Base-by-base conservation (phyloP, 1,140 invertebrate genomes). In the Pectinophora gossypiella region DNA sequence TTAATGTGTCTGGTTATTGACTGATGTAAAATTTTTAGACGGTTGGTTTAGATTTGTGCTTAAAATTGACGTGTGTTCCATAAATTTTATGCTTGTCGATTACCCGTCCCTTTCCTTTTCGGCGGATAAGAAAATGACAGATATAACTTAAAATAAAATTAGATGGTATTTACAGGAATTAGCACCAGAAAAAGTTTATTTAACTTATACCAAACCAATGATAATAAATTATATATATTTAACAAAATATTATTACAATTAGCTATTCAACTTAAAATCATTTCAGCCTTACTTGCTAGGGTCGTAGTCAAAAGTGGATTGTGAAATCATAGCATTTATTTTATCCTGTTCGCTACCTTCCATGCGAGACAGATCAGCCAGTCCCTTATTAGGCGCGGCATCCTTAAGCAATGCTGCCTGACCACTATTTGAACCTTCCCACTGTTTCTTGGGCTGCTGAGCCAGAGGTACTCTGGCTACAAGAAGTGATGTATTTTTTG, bases 401-500 rank as follows among this genome's bases (percentile, higher is more conserved):
- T 89, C 76, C 85, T 87, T 72, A 55, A 76, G 65, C 59, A 82
- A 51, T 66, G 75, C 52, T 62, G 82, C 65, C 54, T 69, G 68
- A 57, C 61, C 71, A 61, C 49, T 69, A 63, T 68, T 72, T 56
- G 86, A 56, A 43, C 89, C 89, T 83, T 93, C 92, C 93, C 94
- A 94, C 65, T 92, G 90, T 84, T 94, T 92, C 64, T 94, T 94
- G 21, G 90, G 85, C 77, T 92, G 93, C 72, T 94, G 92, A 35
- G 91, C 87, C 22, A 97, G 87, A 15, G 97, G 98, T 53, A 99
- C 92, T 78, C 98, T 89, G 22, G 96, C 94, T 54, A 99, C 96
- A 57, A 99, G 94, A n/a, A 99, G 91, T 32, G 97, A 98, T 48
- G 97, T 97, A 85, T 99, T 99, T 88, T 98, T 98, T 13, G 97